A percentile compares a stretch with the other conserved stretches of the same genome.
Evolutionary conservation across 2,113 vertebrate genomes (phyloP).

Genomic region (Noctilio leporinus): DNA sequence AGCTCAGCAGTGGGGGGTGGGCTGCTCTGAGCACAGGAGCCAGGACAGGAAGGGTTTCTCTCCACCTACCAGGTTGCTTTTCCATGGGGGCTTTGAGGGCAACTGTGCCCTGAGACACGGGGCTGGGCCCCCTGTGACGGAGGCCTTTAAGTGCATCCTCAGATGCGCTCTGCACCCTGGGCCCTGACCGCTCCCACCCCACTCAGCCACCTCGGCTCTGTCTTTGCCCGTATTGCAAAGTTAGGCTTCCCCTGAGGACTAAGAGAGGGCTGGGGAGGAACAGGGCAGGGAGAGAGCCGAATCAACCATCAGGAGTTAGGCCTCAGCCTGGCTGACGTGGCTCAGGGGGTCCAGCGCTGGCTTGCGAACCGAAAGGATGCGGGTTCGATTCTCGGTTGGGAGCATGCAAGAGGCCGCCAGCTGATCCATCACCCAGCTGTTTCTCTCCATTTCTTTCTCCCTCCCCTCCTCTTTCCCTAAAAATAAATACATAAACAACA

Average conservation of each 20-base stretch:
- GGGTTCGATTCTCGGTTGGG: no score
- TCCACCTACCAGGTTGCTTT: neutral
- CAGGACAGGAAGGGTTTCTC: neutral
- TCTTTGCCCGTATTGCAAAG: neutral
- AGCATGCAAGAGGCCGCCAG: no score
- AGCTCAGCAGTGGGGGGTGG: neutral
- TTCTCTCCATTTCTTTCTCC: no score
- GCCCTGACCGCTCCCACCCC: rapidly evolving
- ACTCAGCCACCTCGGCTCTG: no score
- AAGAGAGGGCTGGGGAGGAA: neutral
- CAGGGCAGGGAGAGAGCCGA: neutral
- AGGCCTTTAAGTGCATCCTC: neutral
- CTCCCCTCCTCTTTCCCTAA: no score
- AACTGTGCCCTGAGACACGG: rapidly evolving
- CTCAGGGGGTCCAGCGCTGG: no score
- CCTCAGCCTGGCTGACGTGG: no score
- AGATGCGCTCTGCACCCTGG: no score
- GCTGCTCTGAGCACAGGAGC: neutral
- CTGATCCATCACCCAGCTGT: no score
- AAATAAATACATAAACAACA: no score
- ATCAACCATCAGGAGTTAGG: rapidly evolving
- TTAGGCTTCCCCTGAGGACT: neutral
- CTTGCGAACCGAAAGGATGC: no score
- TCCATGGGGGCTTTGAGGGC: no score
- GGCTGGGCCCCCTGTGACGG: neutral